These are phyloP conservation scores for Germaria angustata DNA, from an alignment of 2,888 invertebrate species.

Conservation along the genomic window DNA sequence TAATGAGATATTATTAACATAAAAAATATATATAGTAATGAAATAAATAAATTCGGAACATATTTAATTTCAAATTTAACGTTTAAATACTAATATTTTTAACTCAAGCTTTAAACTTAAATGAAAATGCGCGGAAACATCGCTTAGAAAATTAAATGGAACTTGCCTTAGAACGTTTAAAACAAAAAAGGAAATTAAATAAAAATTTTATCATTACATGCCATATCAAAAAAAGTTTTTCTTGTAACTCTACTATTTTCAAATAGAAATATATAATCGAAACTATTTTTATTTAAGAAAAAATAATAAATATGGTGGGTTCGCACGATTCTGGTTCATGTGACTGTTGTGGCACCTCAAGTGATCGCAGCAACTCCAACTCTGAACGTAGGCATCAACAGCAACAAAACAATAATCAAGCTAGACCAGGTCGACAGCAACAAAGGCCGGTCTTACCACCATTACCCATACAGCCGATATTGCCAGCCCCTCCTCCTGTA, in stretches of 20 bases:
- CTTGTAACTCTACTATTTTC: not conserved
- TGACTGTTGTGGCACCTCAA: constrained; percentile 72
- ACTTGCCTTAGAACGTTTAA: not conserved
- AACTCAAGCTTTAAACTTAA: too few species aligned
- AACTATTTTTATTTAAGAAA: not conserved
- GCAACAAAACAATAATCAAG: constrained; percentile 45
- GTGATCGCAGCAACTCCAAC: constrained; percentile 68
- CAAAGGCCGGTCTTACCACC: constrained; percentile 61
- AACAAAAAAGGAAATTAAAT: not conserved
- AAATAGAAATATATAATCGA: not conserved
- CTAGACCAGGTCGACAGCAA: constrained; percentile 67
- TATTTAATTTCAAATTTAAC: too few species aligned
- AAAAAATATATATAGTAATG: too few species aligned
- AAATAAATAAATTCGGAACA: too few species aligned
- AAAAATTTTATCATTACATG: not conserved
- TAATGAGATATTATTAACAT: too few species aligned
- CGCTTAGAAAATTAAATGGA: not conserved
- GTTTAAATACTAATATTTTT: too few species aligned
- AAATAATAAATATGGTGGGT: constrained; percentile 69
- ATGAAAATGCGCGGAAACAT: too few species aligned
- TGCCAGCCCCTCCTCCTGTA: constrained; percentile 59
- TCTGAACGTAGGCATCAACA: constrained; percentile 49
- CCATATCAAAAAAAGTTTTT: constrained; percentile 40
- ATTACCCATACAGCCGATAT: constrained; percentile 65
- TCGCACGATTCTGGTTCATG: constrained; percentile 73